These are phyloP conservation scores for Neoarius graeffei DNA, from an alignment of 2,113 vertebrate species.

Conservation along the genomic window DNA sequence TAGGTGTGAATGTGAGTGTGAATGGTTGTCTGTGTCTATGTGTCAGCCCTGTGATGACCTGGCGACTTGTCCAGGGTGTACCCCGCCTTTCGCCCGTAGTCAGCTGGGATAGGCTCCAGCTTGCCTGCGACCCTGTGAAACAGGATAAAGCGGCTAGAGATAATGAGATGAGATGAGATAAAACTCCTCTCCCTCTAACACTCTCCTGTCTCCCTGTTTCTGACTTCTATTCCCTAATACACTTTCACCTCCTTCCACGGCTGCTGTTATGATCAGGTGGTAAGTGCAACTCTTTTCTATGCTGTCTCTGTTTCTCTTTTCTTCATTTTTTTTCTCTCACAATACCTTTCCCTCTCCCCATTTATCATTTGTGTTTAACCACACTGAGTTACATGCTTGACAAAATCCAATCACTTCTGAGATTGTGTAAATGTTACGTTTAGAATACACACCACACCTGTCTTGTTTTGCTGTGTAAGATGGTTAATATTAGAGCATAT, in stretches of 20 bases:
- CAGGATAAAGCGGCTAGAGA: no score
- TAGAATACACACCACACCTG: background rate
- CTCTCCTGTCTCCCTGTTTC: slow-evolving; percentile 55
- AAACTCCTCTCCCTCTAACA: slow-evolving; percentile 53
- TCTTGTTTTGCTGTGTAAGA: background rate
- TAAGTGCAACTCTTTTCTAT: slow-evolving; percentile 47
- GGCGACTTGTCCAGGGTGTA: no score
- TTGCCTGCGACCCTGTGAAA: no score
- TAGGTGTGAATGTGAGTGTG: no score
- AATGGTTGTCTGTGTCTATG: no score
- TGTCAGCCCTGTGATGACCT: no score
- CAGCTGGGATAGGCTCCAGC: no score
- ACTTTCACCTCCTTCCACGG: slow-evolving; percentile 48
- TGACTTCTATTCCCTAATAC: slow-evolving; percentile 53
- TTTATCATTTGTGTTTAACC: slow-evolving; percentile 25
- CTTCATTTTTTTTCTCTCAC: background rate
- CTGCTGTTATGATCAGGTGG: slow-evolving; percentile 55
- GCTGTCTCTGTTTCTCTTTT: slow-evolving; percentile 17
- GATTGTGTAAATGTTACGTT: background rate
- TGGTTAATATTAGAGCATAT: background rate
- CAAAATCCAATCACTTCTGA: background rate
- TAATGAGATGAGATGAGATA: no score
- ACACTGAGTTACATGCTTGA: background rate
- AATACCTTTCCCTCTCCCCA: background rate
- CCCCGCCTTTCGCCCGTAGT: no score